A percentile compares a stretch with the other conserved stretches of the same genome.
Evolutionary conservation across 2,113 vertebrate species (phyloP).

Genomic region (Willisornis vidua): DNA sequence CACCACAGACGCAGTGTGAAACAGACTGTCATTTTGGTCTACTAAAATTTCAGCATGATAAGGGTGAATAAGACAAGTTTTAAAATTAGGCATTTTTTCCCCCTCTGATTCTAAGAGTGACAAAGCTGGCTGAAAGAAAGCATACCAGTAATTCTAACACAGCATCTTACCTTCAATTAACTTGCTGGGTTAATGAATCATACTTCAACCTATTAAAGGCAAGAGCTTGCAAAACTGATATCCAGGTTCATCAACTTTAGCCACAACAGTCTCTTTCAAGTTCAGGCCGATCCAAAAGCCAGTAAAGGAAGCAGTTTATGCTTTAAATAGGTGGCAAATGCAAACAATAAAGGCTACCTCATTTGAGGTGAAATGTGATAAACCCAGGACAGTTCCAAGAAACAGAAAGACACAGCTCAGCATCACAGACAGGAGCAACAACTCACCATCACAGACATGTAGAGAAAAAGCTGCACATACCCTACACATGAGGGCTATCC

Average conservation of each 20-base stretch:
- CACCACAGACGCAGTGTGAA: not conserved
- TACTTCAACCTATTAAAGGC: not conserved
- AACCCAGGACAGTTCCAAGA: not conserved
- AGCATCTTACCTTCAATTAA: not conserved
- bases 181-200: not conserved
- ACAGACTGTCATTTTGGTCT: not conserved
- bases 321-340: not conserved
- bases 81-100: not conserved
- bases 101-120: not conserved
- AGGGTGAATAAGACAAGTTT: not conserved
- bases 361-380: not conserved
- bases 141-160: not conserved
- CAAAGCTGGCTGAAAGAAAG: not conserved
- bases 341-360: not conserved
- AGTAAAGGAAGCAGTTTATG: not conserved
- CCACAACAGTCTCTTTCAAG: not conserved
- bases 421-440: not conserved
- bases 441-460: not conserved
- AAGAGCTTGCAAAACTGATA: not conserved
- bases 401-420: not conserved
- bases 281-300: not conserved
- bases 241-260: not conserved
- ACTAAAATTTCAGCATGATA: not conserved
- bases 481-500: not conserved
- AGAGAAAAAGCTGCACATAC: not conserved